Conservation (phyloP, 2,888 invertebrate genomes). For the Cryptocephalus moraei region DNA sequence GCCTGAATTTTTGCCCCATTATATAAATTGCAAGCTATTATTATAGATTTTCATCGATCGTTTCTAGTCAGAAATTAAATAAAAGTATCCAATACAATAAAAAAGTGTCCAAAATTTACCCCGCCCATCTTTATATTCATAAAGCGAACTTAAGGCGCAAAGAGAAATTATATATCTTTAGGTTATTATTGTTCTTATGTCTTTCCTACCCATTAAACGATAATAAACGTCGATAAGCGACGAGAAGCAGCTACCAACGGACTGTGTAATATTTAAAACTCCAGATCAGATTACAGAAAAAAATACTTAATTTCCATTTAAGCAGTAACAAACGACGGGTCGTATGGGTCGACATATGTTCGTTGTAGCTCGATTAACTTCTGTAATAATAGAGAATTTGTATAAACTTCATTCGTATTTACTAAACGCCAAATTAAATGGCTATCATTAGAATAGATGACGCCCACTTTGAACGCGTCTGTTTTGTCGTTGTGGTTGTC, state of each 20-base stretch:
- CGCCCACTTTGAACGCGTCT: constrained; percentile 5
- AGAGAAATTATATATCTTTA: too few species aligned
- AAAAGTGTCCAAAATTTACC: too few species aligned
- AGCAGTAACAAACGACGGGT: background rate
- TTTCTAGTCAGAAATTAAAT: too few species aligned
- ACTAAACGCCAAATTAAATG: constrained; percentile 14
- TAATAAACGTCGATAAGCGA: background rate
- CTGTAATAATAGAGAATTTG: constrained; percentile 6
- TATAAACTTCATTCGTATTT: constrained; percentile 7
- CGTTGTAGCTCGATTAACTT: background rate
- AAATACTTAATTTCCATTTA: background rate
- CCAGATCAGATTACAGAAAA: background rate
- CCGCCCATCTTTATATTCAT: too few species aligned
- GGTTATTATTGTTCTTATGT: too few species aligned
- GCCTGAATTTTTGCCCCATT: too few species aligned
- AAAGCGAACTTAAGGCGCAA: too few species aligned
- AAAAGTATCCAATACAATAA: too few species aligned
- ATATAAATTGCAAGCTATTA: too few species aligned
- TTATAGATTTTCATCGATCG: too few species aligned
- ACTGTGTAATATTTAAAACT: background rate
- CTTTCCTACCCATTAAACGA: too few species aligned
- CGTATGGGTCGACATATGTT: background rate
- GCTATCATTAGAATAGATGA: constrained; percentile 9
- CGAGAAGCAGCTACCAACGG: background rate
- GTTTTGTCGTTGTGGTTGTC: constrained; percentile 1